Percentiles rank a stretch among this genome's conserved stretches.
These are phyloP conservation scores for Aphidius gifuensis DNA, from an alignment of 1,140 invertebrate genomes.

Conservation along the genomic window DNA sequence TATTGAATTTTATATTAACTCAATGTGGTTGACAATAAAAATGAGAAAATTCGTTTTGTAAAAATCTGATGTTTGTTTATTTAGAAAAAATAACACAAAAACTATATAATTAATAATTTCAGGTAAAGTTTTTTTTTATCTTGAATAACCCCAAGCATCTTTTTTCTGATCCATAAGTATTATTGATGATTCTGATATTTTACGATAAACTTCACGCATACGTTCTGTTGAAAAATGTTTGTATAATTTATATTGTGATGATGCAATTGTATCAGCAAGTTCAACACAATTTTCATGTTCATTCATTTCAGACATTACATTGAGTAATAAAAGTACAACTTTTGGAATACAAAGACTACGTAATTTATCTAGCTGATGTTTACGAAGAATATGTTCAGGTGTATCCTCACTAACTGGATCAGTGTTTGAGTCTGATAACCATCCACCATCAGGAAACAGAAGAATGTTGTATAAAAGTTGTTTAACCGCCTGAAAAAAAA, in stretches of 20 bases:
- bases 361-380: slow-evolving; percentile 70
- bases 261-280: slow-evolving; percentile 74
- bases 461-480: slow-evolving; percentile 84
- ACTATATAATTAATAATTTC: background rate
- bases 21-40: slow-evolving; percentile 50
- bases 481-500: slow-evolving; percentile 62
- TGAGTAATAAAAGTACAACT: slow-evolving; percentile 74
- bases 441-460: slow-evolving; percentile 84
- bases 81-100: slow-evolving; percentile 13
- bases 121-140: slow-evolving; percentile 28
- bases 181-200: slow-evolving; percentile 75
- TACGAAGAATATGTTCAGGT: slow-evolving; percentile 54
- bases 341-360: slow-evolving; percentile 81
- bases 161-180: slow-evolving; percentile 69
- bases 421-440: slow-evolving; percentile 74
- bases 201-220: slow-evolving; percentile 71
- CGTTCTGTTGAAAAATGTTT: slow-evolving; percentile 74
- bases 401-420: slow-evolving; percentile 45
- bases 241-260: slow-evolving; percentile 75
- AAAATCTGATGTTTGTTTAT: slow-evolving; percentile 28
- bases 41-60: slow-evolving; percentile 39
- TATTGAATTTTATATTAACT: slow-evolving; percentile 52
- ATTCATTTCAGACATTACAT: slow-evolving; percentile 72
- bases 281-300: slow-evolving; percentile 76
- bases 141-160: slow-evolving; percentile 67